A percentile compares a stretch with the other conserved stretches of the same genome.
Evolutionary conservation across 2,888 invertebrate species (phyloP).

Genomic region (Drosophila sordidula): DNA sequence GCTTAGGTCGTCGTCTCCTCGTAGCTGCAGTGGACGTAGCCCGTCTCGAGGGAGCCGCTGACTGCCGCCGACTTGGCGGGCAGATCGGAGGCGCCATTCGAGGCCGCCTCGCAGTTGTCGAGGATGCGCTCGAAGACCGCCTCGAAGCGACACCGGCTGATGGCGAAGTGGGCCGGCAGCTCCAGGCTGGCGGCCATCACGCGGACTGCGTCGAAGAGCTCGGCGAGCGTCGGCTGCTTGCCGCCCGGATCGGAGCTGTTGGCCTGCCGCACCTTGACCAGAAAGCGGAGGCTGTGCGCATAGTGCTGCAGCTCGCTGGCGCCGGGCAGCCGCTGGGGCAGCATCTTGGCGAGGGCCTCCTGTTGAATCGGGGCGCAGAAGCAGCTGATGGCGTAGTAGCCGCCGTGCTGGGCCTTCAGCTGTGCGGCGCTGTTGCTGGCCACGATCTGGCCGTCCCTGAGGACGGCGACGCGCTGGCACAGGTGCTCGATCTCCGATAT

Average conservation of each 20-base stretch:
- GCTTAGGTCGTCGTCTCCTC: constrained; percentile 79
- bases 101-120: constrained; percentile 62
- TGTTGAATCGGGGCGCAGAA: constrained; percentile 80
- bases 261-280: constrained; percentile 60
- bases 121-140: constrained; percentile 84
- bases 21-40: constrained; percentile 82
- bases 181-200: constrained; percentile 49
- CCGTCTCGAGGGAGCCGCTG: constrained; percentile 67
- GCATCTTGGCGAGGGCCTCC: constrained; percentile 72
- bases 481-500: constrained; percentile 85
- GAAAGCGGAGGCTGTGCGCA: constrained; percentile 82
- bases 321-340: constrained; percentile 71
- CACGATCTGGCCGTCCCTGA: constrained; percentile 84
- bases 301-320: constrained; percentile 80
- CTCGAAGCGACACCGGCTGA: constrained; percentile 83
- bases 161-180: constrained; percentile 73
- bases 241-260: neutral
- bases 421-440: constrained; percentile 82
- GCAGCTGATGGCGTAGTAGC: constrained; percentile 82
- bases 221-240: constrained; percentile 73
- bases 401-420: constrained; percentile 82
- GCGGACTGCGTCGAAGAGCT: constrained; percentile 57
- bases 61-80: constrained; percentile 64
- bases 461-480: constrained; percentile 84
- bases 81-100: constrained; percentile 36